A percentile compares a stretch with the other conserved stretches of the same genome.
Evolutionary conservation across 2,113 vertebrate species (phyloP).

Genomic region (Hylia prasina): DNA sequence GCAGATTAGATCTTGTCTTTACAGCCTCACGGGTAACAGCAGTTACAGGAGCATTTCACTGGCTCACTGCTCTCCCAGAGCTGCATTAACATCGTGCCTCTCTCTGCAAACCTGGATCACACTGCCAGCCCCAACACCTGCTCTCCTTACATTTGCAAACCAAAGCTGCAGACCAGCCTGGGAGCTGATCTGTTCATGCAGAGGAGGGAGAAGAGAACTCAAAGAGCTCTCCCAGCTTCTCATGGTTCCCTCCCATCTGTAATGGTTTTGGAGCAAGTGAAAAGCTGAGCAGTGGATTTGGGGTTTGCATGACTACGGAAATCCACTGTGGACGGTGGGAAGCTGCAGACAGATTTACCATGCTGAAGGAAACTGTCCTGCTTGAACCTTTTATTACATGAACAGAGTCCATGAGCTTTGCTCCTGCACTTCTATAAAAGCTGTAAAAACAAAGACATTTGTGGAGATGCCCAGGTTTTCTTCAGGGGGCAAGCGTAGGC

Average conservation of each 20-base stretch:
- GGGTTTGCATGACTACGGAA: background rate
- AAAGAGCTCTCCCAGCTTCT: background rate
- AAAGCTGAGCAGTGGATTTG: background rate
- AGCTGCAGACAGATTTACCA: background rate
- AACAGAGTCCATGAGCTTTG: background rate
- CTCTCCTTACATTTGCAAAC: background rate
- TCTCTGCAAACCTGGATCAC: background rate
- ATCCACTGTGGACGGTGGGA: background rate
- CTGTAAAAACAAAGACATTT: background rate
- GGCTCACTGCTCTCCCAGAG: background rate
- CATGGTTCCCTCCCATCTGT: background rate
- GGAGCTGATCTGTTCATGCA: background rate
- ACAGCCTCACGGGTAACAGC: background rate
- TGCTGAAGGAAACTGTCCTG: background rate
- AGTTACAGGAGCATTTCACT: background rate
- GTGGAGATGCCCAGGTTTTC: background rate
- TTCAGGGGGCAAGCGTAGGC: background rate
- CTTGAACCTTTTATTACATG: background rate
- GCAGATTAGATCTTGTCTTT: conserved; percentile 32
- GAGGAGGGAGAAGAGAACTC: background rate
- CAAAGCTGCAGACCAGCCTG: background rate
- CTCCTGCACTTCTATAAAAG: background rate
- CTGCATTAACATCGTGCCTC: background rate
- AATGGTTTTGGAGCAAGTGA: background rate
- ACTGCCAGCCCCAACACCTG: conserved; percentile 18